These are phyloP conservation scores for Delichon dasypus DNA, from an alignment of 2,797 vertebrate genomes.

Conservation along the genomic window DNA sequence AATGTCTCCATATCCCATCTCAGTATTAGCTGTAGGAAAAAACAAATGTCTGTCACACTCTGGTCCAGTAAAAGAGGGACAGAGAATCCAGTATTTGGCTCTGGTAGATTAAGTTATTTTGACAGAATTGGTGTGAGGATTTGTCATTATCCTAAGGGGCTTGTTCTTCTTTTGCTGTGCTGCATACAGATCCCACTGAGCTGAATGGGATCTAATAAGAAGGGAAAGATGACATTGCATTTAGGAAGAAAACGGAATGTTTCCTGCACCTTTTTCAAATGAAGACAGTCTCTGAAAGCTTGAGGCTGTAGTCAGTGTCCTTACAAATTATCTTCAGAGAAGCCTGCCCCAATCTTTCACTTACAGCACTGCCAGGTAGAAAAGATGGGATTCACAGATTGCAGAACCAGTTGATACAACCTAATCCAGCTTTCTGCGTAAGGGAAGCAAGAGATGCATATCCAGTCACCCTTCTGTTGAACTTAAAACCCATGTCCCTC, in stretches of 20 bases:
- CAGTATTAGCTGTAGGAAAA: background rate
- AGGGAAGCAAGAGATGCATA: background rate
- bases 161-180: background rate
- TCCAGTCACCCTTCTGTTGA: background rate
- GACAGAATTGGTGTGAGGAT: conserved; percentile 4
- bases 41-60: background rate
- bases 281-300: conserved; percentile 3
- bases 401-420: background rate
- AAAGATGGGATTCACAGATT: background rate
- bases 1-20: background rate
- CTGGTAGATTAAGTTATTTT: background rate
- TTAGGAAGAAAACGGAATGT: conserved; percentile 2
- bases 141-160: background rate
- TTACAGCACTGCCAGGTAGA: background rate
- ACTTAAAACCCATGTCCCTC: background rate
- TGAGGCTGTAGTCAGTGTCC: background rate
- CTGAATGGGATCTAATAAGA: conserved; percentile 26
- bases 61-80: background rate
- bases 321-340: background rate
- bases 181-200: background rate
- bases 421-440: background rate
- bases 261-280: background rate
- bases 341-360: background rate
- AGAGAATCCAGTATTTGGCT: background rate
- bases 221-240: conserved; percentile 39